Conservation (phyloP, 2,113 vertebrate genomes). For the Elgaria multicarinata region DNA sequence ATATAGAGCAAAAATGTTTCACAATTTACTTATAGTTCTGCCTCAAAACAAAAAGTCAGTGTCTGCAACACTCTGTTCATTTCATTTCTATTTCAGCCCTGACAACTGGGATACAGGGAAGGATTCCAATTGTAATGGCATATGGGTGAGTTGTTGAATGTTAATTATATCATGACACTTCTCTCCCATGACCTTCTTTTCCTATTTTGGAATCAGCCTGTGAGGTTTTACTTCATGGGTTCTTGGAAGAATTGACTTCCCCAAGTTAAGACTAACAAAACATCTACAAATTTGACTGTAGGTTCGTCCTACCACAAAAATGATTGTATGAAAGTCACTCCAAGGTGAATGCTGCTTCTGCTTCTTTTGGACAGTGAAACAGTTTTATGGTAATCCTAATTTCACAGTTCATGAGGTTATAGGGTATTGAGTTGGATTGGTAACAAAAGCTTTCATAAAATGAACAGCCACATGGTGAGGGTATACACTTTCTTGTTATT, state of each 20-base stretch:
- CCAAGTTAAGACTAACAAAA: background rate
- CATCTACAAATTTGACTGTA: background rate
- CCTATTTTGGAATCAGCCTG: slow-evolving; percentile 25
- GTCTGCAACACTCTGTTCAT: background rate
- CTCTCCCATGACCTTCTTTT: slow-evolving; percentile 21
- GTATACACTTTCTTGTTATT: too few relatives aligned
- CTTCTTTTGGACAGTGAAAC: background rate
- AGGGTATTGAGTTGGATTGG: background rate
- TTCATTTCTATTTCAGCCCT: slow-evolving; percentile 67
- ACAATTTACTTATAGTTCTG: too few relatives aligned
- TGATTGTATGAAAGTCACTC: background rate
- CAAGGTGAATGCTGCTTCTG: background rate
- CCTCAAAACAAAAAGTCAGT: background rate
- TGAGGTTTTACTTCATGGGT: background rate
- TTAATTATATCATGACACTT: background rate
- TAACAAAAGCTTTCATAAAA: background rate
- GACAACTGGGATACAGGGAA: slow-evolving; percentile 74
- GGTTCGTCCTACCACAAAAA: background rate
- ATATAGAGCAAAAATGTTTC: background rate
- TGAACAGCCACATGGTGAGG: background rate
- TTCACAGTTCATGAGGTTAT: background rate
- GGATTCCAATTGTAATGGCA: slow-evolving; percentile 84
- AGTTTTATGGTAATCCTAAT: background rate
- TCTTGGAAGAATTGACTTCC: background rate
- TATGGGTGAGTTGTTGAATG: slow-evolving; percentile 76